Evolutionary conservation across 2,113 vertebrate species (phyloP).

Genomic region (Halcyon malimbica): DNA sequence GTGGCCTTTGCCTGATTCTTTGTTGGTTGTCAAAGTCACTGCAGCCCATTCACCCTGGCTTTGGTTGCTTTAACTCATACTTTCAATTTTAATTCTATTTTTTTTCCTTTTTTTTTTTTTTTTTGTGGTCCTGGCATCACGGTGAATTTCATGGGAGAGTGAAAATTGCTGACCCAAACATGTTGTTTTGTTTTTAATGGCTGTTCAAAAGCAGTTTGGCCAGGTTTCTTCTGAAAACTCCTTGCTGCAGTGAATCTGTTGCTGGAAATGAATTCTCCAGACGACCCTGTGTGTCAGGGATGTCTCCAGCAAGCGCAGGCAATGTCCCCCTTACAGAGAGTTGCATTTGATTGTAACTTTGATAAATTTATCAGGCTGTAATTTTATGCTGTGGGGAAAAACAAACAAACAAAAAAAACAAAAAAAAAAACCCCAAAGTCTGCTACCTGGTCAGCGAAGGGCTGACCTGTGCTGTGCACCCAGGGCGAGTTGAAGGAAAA

Average conservation of each 20-base stretch:
- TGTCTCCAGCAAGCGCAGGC: neutral
- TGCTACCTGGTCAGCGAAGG: neutral
- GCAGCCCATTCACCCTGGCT: fast-evolving
- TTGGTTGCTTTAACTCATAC: neutral
- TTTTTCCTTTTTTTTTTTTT: neutral
- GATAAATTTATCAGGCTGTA: neutral
- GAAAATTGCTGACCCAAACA: neutral
- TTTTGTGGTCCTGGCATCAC: neutral
- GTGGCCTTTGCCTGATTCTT: neutral
- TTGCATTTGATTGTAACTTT: neutral
- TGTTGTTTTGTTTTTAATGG: neutral
- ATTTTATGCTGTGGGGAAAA: neutral
- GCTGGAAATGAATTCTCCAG: neutral
- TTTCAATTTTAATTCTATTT: neutral
- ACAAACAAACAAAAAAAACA: neutral
- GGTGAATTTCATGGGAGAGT: neutral
- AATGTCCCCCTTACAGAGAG: neutral
- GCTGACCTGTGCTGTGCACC: fast-evolving
- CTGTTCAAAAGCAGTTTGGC: neutral
- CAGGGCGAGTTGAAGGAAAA: neutral
- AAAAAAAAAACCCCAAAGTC: too few species aligned
- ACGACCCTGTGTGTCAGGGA: neutral
- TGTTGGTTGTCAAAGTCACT: too few species aligned
- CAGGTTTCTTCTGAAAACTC: neutral
- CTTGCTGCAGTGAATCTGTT: neutral